Percentiles rank a stretch among this genome's conserved stretches.
These are phyloP conservation scores for Melanogrammus aeglefinus DNA, from an alignment of 2,797 vertebrate species.

Conservation along the genomic window DNA sequence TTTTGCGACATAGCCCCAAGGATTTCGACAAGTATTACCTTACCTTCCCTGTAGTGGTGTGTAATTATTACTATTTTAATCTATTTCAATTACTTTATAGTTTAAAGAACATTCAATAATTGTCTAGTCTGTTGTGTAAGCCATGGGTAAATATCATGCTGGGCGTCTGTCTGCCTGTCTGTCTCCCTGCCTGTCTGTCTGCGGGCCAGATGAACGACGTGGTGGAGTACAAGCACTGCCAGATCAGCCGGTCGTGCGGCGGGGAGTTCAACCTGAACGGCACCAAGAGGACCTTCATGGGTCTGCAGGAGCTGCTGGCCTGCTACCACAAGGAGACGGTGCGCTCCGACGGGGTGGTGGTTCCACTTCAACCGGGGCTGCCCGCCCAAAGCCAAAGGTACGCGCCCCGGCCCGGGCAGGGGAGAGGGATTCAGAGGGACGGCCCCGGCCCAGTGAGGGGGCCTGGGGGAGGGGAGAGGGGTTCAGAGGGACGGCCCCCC, in stretches of 20 bases:
- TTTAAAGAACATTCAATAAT: background rate
- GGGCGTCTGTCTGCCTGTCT: background rate
- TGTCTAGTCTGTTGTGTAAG: background rate
- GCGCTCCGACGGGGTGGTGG: constrained; percentile 87
- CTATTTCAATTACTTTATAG: background rate
- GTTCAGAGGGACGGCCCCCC: too few species aligned
- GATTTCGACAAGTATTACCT: constrained; percentile 95
- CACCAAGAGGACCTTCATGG: constrained; percentile 88
- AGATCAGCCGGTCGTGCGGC: constrained; percentile 83
- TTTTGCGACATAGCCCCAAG: constrained; percentile 93
- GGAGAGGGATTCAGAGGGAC: too few species aligned
- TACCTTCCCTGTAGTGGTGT: constrained; percentile 91
- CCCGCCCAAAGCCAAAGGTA: constrained; percentile 92
- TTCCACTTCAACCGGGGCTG: constrained; percentile 95
- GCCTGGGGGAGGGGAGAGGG: too few species aligned
- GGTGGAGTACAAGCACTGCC: constrained; percentile 91
- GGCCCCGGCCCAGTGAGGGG: too few species aligned
- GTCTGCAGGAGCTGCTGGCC: constrained; percentile 86
- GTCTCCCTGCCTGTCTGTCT: constrained; percentile 16
- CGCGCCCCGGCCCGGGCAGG: background rate
- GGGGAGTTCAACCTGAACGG: constrained; percentile 91
- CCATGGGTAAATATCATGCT: background rate
- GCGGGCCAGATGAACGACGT: constrained; percentile 64
- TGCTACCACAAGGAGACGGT: constrained; percentile 98
- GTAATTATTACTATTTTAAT: constrained; percentile 37